Percentiles rank a stretch among this genome's conserved stretches.
Conservation (phyloP, 2,888 invertebrate genomes). For the Erannis defoliaria region DNA sequence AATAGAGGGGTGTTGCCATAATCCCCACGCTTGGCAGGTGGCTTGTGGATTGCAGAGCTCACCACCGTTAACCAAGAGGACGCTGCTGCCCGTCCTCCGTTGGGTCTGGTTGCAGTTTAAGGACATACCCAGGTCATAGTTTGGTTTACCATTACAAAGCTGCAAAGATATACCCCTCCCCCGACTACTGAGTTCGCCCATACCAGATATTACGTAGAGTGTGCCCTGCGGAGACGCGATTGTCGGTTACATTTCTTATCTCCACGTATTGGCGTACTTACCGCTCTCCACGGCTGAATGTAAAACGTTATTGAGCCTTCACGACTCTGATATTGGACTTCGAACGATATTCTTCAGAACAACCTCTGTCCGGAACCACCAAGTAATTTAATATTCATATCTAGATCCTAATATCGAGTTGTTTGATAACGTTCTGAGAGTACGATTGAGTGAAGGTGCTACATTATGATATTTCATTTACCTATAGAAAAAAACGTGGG, state of each 20-base stretch:
- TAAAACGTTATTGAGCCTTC: conserved; percentile 74
- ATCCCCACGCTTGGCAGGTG: too few species aligned
- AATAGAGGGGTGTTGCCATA: too few species aligned
- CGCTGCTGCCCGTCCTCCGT: too few species aligned
- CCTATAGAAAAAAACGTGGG: too few species aligned
- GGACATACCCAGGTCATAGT: too few species aligned
- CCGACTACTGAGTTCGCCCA: conserved; percentile 17
- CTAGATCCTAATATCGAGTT: conserved; percentile 47
- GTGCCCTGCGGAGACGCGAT: conserved; percentile 61
- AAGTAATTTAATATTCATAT: conserved; percentile 66
- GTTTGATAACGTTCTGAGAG: conserved; percentile 41
- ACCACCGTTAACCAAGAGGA: too few species aligned
- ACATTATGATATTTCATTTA: neutral
- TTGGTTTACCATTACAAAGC: too few species aligned
- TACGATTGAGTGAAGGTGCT: conserved; percentile 20
- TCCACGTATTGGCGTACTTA: conserved; percentile 70
- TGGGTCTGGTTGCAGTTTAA: too few species aligned
- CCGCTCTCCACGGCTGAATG: conserved; percentile 64
- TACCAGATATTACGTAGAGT: conserved; percentile 61
- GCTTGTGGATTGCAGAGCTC: too few species aligned
- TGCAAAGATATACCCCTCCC: conserved; percentile 9
- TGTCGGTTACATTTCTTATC: conserved; percentile 74
- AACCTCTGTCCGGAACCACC: conserved; percentile 50
- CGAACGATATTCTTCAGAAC: conserved; percentile 61
- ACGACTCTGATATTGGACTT: conserved; percentile 69